Conservation (phyloP, 2,797 vertebrate species). For the Syngnathus rostellatus region DNA sequence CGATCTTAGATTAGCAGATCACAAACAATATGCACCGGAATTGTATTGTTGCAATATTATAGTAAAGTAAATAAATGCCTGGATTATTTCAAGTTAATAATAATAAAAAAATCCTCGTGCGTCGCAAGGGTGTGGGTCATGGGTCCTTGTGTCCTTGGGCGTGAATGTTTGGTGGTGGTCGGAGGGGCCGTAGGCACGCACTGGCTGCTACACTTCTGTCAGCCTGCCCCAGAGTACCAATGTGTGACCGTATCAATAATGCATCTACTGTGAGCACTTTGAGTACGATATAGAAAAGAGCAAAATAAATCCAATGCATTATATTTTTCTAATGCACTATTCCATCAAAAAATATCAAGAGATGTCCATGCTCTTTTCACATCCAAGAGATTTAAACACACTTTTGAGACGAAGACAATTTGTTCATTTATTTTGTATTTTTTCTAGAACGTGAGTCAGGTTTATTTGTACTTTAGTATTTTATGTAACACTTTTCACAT, state of each 20-base stretch:
- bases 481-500: too few relatives aligned
- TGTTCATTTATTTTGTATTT: background rate
- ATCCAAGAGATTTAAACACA: background rate
- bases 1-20: slow-evolving; percentile 26
- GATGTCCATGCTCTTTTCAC: background rate
- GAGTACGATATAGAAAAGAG: too few relatives aligned
- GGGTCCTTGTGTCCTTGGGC: too few relatives aligned
- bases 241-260: too few relatives aligned
- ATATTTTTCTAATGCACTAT: background rate
- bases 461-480: background rate
- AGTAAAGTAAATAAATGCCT: too few relatives aligned
- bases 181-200: too few relatives aligned
- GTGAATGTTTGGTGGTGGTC: too few relatives aligned
- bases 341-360: background rate
- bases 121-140: too few relatives aligned
- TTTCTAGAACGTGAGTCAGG: background rate
- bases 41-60: background rate
- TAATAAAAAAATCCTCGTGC: background rate
- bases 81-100: background rate
- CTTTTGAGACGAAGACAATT: background rate
- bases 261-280: too few relatives aligned
- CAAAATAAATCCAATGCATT: too few relatives aligned
- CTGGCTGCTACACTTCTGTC: too few relatives aligned
- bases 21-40: slow-evolving; percentile 5
- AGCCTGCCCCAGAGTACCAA: too few relatives aligned